These are phyloP conservation scores for Mylabris phalerata DNA, from an alignment of 1,140 invertebrate genomes.

Conservation along the genomic window DNA sequence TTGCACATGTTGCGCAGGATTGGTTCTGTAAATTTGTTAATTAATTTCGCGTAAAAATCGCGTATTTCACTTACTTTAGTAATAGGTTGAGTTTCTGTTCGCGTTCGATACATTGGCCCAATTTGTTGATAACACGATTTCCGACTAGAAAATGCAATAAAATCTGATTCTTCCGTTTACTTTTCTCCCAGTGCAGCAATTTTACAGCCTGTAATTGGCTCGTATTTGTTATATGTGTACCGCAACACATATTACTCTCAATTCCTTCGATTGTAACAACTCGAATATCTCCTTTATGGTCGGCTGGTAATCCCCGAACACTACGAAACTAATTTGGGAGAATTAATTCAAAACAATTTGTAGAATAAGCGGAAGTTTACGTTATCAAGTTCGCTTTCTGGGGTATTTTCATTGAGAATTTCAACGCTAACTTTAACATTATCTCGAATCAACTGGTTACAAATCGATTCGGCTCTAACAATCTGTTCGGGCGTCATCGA, in stretches of 20 bases:
- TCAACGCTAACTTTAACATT: slow-evolving; percentile 54
- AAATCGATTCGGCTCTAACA: slow-evolving; percentile 50
- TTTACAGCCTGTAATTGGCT: slow-evolving; percentile 74
- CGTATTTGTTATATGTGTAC: slow-evolving; percentile 74
- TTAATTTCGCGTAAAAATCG: slow-evolving; percentile 5
- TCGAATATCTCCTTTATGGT: slow-evolving; percentile 64
- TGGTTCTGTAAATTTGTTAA: slow-evolving; percentile 50
- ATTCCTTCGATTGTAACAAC: slow-evolving; percentile 65
- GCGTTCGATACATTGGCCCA: slow-evolving; percentile 53
- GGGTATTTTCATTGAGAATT: slow-evolving; percentile 50
- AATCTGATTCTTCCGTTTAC: slow-evolving; percentile 65
- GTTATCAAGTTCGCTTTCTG: slow-evolving; percentile 30
- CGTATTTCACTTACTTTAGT: slow-evolving; percentile 52
- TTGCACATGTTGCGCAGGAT: slow-evolving; percentile 58
- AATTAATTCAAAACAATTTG: slow-evolving; percentile 6
- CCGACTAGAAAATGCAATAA: slow-evolving; percentile 64
- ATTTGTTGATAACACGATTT: slow-evolving; percentile 53
- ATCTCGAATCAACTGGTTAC: slow-evolving; percentile 62
- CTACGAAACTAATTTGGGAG: slow-evolving; percentile 25
- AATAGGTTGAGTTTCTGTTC: slow-evolving; percentile 60
- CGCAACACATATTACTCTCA: slow-evolving; percentile 79
- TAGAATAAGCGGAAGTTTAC: slow-evolving; percentile 15
- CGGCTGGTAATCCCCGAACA: slow-evolving; percentile 64
- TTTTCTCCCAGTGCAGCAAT: slow-evolving; percentile 60
- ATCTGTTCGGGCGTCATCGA: slow-evolving; percentile 47